These are phyloP conservation scores for Poecile montanus DNA, from an alignment of 2,797 vertebrate genomes.

Conservation along the genomic window DNA sequence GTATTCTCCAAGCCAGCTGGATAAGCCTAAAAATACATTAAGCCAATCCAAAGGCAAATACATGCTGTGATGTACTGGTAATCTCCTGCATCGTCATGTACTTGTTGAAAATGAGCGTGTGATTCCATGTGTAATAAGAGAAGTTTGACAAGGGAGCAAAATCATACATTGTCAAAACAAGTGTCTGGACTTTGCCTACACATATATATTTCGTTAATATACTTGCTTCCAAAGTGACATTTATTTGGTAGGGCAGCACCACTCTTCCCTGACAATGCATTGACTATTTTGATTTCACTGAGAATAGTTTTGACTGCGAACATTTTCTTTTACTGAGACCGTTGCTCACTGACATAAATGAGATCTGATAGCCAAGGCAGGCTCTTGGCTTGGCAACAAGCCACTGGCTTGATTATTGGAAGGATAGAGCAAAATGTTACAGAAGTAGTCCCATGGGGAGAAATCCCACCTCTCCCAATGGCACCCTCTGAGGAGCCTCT, in stretches of 20 bases:
- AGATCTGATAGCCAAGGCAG: slow-evolving; percentile 24
- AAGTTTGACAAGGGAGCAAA: slow-evolving; percentile 27
- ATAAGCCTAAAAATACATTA: slow-evolving; percentile 24
- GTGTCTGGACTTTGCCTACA: slow-evolving; percentile 28
- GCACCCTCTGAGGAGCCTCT: neutral
- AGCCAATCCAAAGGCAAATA: slow-evolving; percentile 10
- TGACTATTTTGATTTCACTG: slow-evolving; percentile 47
- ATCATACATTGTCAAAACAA: slow-evolving; percentile 14
- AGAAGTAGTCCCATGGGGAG: neutral
- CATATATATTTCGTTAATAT: slow-evolving; percentile 33
- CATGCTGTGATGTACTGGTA: neutral
- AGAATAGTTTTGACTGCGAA: slow-evolving; percentile 14
- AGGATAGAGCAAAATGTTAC: neutral
- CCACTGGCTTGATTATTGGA: neutral
- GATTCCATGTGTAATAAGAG: neutral
- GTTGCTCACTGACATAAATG: neutral
- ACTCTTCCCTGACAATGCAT: slow-evolving; percentile 9
- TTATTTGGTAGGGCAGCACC: slow-evolving; percentile 31
- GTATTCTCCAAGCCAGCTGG: neutral
- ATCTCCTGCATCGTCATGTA: neutral
- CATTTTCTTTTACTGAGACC: slow-evolving; percentile 19
- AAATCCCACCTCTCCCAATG: neutral
- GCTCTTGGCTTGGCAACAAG: neutral
- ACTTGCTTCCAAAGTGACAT: slow-evolving; percentile 23
- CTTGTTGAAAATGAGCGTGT: neutral